Evolutionary conservation across 2,888 invertebrate species (phyloP).

Genomic region (Drosophila cyrtoloma): DNA sequence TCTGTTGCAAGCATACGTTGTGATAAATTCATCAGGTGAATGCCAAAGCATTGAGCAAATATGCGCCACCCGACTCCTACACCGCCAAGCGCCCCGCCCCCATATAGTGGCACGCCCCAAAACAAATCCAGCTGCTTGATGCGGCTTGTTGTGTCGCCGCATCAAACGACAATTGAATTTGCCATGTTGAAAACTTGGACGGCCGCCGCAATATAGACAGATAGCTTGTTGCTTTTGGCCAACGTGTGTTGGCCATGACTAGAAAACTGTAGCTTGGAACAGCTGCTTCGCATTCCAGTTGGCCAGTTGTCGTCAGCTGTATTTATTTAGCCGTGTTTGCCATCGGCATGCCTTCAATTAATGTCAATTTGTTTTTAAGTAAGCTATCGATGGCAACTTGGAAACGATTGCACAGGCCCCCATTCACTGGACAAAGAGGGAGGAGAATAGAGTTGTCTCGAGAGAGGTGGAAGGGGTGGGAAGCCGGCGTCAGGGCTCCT

Average conservation of each 20-base stretch:
- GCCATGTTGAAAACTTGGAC: constrained; percentile 80
- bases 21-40: constrained; percentile 85
- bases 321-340: constrained; percentile 82
- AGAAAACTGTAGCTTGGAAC: not conserved
- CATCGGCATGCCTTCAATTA: constrained; percentile 83
- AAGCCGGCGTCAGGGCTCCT: not conserved
- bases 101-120: constrained; percentile 5
- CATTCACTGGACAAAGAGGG: not conserved
- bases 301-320: constrained; percentile 66
- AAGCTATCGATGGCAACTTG: constrained; percentile 73
- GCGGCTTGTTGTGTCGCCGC: constrained; percentile 63
- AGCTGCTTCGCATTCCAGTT: constrained; percentile 52
- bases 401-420: constrained; percentile 10
- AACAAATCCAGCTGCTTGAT: constrained; percentile 30
- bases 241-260: constrained; percentile 32
- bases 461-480: too few relatives aligned
- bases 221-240: constrained; percentile 46
- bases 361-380: constrained; percentile 83
- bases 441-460: not conserved
- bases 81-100: not conserved
- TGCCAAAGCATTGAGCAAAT: constrained; percentile 75
- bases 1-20: constrained; percentile 55
- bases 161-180: constrained; percentile 84
- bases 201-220: constrained; percentile 55
- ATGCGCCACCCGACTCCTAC: constrained; percentile 34